Percentiles rank a stretch among this genome's conserved stretches.
Conservation (phyloP, 2,888 invertebrate species). For the Melieria crassipennis region DNA sequence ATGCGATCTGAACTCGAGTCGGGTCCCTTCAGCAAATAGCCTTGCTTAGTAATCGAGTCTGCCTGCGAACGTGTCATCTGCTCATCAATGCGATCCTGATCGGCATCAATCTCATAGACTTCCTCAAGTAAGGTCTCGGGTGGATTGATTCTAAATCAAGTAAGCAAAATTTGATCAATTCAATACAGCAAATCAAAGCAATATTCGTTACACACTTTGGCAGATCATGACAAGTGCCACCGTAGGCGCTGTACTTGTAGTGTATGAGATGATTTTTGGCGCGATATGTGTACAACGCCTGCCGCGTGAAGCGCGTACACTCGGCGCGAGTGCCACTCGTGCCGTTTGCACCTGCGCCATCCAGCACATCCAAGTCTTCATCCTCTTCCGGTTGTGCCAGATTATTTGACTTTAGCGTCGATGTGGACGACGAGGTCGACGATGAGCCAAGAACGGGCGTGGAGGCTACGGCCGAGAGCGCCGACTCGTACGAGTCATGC, state of each 20-base stretch:
- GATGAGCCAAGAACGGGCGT: conserved; percentile 31
- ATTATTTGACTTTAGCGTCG: conserved; percentile 56
- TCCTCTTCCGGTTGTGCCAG: conserved; percentile 59
- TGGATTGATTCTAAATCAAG: conserved; percentile 62
- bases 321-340: conserved; percentile 50
- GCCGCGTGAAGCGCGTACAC: conserved; percentile 71
- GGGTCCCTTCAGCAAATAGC: conserved; percentile 90
- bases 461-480: conserved; percentile 41
- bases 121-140: conserved; percentile 78
- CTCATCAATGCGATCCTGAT: conserved; percentile 83
- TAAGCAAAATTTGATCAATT: conserved; percentile 7
- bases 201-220: conserved; percentile 72
- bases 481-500: conserved; percentile 61
- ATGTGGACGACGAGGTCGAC: conserved; percentile 53
- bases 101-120: conserved; percentile 89
- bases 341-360: conserved; percentile 19
- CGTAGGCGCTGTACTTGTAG: conserved; percentile 90
- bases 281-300: conserved; percentile 78
- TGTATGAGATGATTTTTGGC: conserved; percentile 90
- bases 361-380: conserved; percentile 50
- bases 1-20: conserved; percentile 90
- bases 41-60: conserved; percentile 87
- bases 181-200: not conserved
- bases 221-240: conserved; percentile 86
- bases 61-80: conserved; percentile 71